Evolutionary conservation across 2,888 invertebrate species (phyloP).

Genomic region (Meghimatium bilineatum): DNA sequence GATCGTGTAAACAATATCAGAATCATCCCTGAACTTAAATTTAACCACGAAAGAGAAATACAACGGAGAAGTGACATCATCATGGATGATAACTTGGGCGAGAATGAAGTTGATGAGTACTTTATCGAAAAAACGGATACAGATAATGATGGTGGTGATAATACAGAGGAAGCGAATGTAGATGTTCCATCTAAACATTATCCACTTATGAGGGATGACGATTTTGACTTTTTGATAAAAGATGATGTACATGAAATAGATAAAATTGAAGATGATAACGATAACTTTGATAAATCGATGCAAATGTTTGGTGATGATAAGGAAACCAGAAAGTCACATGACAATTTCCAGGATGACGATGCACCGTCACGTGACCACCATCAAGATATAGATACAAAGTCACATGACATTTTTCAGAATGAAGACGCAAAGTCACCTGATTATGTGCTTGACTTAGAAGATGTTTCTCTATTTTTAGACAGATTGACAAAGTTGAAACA

Average conservation of each 20-base stretch:
- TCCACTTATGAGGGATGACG: neutral
- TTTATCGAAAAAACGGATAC: neutral
- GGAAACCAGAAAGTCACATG: neutral
- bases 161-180: neutral
- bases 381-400: neutral
- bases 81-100: neutral
- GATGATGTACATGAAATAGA: neutral
- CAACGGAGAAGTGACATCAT: neutral
- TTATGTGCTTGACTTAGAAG: slow-evolving; percentile 8
- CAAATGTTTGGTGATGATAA: neutral
- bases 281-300: neutral
- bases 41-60: neutral
- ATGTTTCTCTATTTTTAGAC: neutral
- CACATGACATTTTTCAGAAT: neutral
- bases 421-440: neutral
- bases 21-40: neutral
- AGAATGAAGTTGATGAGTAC: neutral
- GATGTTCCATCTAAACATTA: neutral
- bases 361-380: neutral
- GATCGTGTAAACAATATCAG: neutral
- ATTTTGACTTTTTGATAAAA: neutral
- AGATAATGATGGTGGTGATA: neutral
- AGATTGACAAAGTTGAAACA: slow-evolving; percentile 3
- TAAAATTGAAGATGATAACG: neutral
- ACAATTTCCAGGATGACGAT: neutral